Base-by-base conservation (phyloP, 2,888 invertebrate species). In the Plutella xylostella region DNA sequence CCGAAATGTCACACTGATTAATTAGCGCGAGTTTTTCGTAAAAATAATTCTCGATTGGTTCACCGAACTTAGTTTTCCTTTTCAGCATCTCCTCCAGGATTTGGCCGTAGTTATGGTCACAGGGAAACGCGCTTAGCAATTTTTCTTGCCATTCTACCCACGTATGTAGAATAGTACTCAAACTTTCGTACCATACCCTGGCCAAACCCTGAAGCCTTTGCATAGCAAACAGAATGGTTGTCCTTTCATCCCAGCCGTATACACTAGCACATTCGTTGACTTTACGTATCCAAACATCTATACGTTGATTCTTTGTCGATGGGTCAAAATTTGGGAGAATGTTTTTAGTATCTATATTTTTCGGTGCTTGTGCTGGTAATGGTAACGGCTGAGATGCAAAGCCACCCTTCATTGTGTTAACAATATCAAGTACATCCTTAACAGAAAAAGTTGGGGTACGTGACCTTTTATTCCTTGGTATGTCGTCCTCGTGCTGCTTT, bases 151-250 rank as follows among this genome's bases (percentile, higher is more conserved):
- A 37, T 20, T 37, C 19, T 37, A 11, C 4, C 37, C 37, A 37
- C 5, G 5, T 37, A 18, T 19, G 17, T 18, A 37, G 19, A 17
- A 37, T 37, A 12, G 37, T 37, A 18, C 7, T 17, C n/a, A 37
- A 37, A 17, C 37, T n/a, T n/a, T 37, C 37, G 14, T 37, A 37
- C 37, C 54, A 56, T 17, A 33, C 50, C 25, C 53, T 53, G n/a
- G 53, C 55, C 11, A 56, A 33, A 1, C 52, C 56, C 12, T 18
- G 9, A 6, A 55, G 28, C 38, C 55, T 57, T 42, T 48, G 51
- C n/a, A n/a, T n/a, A n/a, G n/a, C n/a, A n/a, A n/a, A n/a, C n/a
- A n/a, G n/a, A n/a, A n/a, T n/a, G n/a, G 34, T 50, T 7, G 50
- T 45, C 18, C 37, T 49, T 9, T 52, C 50, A 3, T 45, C 42